phyloP scores from a whole-genome alignment of 1,140 invertebrate genomes.

The Diuraphis noxia region DNA sequence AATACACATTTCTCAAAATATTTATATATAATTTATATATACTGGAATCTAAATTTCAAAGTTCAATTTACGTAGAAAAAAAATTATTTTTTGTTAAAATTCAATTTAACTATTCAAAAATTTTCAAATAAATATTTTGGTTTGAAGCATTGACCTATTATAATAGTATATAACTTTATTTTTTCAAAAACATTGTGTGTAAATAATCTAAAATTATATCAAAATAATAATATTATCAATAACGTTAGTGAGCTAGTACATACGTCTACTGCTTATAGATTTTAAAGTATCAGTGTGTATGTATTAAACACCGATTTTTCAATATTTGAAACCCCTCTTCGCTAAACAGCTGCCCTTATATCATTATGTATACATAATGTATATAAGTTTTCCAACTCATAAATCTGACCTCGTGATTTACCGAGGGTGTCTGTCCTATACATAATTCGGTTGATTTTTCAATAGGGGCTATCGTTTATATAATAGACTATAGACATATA shows the following conservation, averaged over 20 bases:
- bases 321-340: background rate
- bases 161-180: background rate
- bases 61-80: no score
- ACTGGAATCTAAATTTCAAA: background rate
- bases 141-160: no score
- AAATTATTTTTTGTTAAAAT: no score
- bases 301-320: background rate
- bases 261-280: background rate
- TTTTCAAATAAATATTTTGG: background rate
- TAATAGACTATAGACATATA: background rate
- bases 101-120: background rate
- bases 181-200: background rate
- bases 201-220: background rate
- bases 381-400: conserved; percentile 23
- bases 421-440: background rate
- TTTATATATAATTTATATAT: background rate
- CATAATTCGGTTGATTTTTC: conserved; percentile 26
- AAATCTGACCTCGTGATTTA: conserved; percentile 4
- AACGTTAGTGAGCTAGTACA: background rate
- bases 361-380: conserved; percentile 6
- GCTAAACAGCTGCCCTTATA: conserved; percentile 8
- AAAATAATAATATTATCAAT: background rate
- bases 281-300: background rate
- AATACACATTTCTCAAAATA: no score
- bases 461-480: background rate